These are phyloP conservation scores for Thymallus thymallus DNA, from an alignment of 2,113 vertebrate species.

Conservation along the genomic window DNA sequence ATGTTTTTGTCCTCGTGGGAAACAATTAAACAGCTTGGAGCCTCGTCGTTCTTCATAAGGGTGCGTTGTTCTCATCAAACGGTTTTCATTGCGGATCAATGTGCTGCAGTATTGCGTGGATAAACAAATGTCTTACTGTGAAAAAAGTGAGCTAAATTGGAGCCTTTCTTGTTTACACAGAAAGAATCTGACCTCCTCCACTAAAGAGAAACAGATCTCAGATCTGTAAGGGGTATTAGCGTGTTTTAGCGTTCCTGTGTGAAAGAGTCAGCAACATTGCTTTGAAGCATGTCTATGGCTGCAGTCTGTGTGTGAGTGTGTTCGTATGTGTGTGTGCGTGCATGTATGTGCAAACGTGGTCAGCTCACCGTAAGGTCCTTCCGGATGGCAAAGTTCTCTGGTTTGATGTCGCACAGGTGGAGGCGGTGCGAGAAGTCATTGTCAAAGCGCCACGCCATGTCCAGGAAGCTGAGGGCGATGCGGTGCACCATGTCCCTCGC, in stretches of 20 bases:
- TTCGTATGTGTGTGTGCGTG: background rate
- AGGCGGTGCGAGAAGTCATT: conserved; percentile 89
- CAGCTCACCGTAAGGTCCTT: conserved; percentile 90
- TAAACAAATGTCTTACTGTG: background rate
- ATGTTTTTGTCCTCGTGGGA: background rate
- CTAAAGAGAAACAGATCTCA: background rate
- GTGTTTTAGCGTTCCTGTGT: background rate
- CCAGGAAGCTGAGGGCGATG: conserved; percentile 93
- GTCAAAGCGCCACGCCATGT: conserved; percentile 93
- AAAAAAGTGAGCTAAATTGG: background rate
- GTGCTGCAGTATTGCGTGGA: background rate
- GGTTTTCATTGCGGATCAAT: background rate
- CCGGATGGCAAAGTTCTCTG: conserved; percentile 95
- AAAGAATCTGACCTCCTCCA: background rate
- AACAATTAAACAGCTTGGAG: background rate
- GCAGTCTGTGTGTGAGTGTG: background rate
- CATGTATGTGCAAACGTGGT: background rate
- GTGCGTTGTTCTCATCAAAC: background rate
- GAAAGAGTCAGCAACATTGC: background rate
- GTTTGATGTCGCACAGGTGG: conserved; percentile 95
- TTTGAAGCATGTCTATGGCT: background rate
- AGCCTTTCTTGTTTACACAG: background rate
- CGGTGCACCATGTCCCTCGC: conserved; percentile 68
- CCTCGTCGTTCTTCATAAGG: background rate
- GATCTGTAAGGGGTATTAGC: background rate